These are phyloP conservation scores for Tubulanus polymorphus DNA, from an alignment of 2,888 invertebrate species.

Conservation along the genomic window DNA sequence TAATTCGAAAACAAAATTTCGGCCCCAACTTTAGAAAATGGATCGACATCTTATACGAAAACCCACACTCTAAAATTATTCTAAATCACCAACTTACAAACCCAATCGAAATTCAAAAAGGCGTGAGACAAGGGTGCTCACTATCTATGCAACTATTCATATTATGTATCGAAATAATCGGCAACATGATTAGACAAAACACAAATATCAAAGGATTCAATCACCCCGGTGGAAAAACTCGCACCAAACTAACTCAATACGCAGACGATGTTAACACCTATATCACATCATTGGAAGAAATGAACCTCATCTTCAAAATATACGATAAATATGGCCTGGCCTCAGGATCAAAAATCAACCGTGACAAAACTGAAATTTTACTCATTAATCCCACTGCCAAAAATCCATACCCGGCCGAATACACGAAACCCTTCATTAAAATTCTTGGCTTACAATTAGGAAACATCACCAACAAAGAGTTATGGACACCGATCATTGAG, in stretches of 20 bases:
- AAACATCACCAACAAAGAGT: too few relatives aligned
- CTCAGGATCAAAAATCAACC: background rate
- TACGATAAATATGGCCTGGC: background rate
- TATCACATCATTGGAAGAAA: background rate
- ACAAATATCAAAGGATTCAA: background rate
- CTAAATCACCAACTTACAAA: conserved; percentile 1
- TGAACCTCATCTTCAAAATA: background rate
- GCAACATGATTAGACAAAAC: background rate
- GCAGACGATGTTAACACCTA: background rate
- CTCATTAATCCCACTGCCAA: background rate
- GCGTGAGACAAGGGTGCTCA: conserved; percentile 9
- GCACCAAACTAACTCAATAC: background rate
- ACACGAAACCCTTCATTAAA: background rate
- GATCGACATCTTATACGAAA: conserved; percentile 6
- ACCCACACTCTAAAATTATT: background rate
- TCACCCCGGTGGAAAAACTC: background rate
- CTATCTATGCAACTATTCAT: conserved; percentile 5
- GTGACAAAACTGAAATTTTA: background rate
- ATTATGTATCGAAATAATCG: background rate
- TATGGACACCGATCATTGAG: too few relatives aligned
- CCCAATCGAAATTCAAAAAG: background rate
- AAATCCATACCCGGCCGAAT: background rate
- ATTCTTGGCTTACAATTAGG: too few relatives aligned
- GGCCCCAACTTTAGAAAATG: conserved; percentile 2
- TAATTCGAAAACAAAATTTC: conserved; percentile 1